Base-by-base conservation (phyloP, 2,888 invertebrate genomes). In the Empis stercorea region DNA sequence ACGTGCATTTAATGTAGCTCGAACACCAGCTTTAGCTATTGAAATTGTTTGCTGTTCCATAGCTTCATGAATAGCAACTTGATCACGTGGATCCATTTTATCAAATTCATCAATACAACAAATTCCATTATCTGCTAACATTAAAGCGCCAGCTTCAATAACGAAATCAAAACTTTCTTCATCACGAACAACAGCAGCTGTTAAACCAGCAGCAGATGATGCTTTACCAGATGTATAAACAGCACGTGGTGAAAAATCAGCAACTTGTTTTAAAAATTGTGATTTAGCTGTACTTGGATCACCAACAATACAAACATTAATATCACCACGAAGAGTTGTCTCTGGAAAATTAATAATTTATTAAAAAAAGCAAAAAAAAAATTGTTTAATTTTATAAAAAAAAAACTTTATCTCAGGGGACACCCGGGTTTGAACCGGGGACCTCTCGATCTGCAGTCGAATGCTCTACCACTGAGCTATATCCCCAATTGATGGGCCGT, bases 31-130 rank as follows among this genome's bases (percentile, higher is more conserved):
- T 80, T 99, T 99, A 0, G 99, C 96, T 49, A 99, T 78, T 0
- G 96, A 95, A 57, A 99, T 99, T 0, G 99, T 99, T 71, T 99
- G 99, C 63, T 99, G 99, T 74, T 99, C 99, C 99, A 99, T 99
- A 4, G 99, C 99, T 72, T 99, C 99, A 73, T 99, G 99, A 56
- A 99, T 99, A 41, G 99, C 97, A 7, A 99, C 95, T 69, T 99
- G 97, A 76, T 99, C 99, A 43, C 81, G 78, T 0, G 79, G 78
- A 66, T 99, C 97, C 99, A 99, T 99, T 73, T 99, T 99, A 69
- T 99, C 99, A 70, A 99, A 99, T 72, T 99, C 99, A 62, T 99
- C 99, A 58, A 99, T 99, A 64, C 97, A 97, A 61, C 97, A 97
- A 42, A 97, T 88, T 6, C 96, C 94, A 64, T 96, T 96, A 70